Conservation (phyloP, 2,888 invertebrate genomes). For the Thalpophila matura region DNA sequence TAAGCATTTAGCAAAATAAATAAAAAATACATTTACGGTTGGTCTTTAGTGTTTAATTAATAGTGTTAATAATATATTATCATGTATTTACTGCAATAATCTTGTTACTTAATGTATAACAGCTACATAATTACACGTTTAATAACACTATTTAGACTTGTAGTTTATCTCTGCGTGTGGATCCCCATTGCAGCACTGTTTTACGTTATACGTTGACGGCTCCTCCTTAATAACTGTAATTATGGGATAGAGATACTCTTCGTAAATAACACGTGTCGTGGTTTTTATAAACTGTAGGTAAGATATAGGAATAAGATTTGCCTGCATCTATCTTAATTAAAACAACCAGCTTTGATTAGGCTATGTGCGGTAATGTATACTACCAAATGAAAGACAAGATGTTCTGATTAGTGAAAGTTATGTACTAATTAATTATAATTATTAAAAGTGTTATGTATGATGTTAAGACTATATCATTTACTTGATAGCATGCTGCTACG, state of each 20-base stretch:
- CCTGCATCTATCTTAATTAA: constrained; percentile 41
- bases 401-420: constrained; percentile 45
- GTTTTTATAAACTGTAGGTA: constrained; percentile 4
- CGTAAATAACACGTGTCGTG: neutral
- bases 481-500: neutral
- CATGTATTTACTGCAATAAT: too few species aligned
- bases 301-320: constrained; percentile 38
- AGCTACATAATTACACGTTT: too few species aligned
- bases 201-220: too few species aligned
- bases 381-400: constrained; percentile 53
- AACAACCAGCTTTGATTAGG: constrained; percentile 31
- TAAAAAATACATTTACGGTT: too few species aligned
- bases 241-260: too few species aligned
- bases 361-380: constrained; percentile 22
- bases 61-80: constrained; percentile 23
- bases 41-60: too few species aligned
- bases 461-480: constrained; percentile 24
- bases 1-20: constrained; percentile 27
- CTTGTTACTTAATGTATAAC: too few species aligned
- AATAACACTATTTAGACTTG: neutral
- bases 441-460: constrained; percentile 26
- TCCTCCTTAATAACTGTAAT: too few species aligned
- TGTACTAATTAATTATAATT: constrained; percentile 47
- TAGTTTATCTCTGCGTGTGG: too few species aligned
- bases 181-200: too few species aligned